These are phyloP conservation scores for Mactromeris polynyma DNA, from an alignment of 2,888 invertebrate genomes.

Conservation along the genomic window DNA sequence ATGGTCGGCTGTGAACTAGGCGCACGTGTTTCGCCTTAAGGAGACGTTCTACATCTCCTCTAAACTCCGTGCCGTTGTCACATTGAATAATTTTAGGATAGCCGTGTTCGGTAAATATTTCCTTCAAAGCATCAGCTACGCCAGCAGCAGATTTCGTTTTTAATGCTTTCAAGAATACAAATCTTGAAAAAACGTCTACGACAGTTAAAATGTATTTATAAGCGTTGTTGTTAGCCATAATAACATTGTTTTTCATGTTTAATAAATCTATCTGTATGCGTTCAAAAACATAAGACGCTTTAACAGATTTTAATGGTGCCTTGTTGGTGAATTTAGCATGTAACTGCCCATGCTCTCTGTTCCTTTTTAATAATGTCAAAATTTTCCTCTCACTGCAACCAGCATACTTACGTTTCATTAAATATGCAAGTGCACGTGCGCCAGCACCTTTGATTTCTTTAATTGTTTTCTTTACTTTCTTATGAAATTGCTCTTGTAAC, in stretches of 20 bases:
- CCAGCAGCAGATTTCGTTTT: background rate
- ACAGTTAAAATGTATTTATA: background rate
- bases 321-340: background rate
- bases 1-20: conserved; percentile 31
- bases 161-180: background rate
- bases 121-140: background rate
- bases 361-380: background rate
- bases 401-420: background rate
- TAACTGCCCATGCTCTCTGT: background rate
- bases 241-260: background rate
- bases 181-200: conserved; percentile 8
- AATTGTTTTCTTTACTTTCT: background rate
- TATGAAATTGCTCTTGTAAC: background rate
- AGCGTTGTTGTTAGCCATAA: background rate
- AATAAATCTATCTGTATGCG: background rate
- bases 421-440: background rate
- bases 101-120: background rate
- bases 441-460: background rate
- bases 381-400: background rate
- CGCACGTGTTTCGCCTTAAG: background rate
- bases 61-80: conserved; percentile 45
- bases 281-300: background rate
- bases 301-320: background rate
- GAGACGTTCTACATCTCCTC: conserved; percentile 10
- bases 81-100: conserved; percentile 23